Conservation (phyloP, 2,797 vertebrate species). For the Circus cinereus region DNA sequence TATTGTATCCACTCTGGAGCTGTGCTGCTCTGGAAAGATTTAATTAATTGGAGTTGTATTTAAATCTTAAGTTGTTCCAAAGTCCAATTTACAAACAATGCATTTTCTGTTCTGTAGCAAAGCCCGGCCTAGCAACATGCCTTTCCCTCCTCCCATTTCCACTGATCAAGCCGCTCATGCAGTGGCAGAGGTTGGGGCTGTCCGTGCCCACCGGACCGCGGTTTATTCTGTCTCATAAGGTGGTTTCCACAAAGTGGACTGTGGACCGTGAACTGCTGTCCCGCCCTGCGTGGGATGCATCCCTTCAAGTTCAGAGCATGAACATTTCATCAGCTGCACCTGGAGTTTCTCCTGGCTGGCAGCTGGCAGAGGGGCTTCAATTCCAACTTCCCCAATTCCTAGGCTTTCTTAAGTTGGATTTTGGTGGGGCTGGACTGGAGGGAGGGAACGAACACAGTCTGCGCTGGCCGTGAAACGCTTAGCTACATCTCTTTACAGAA, state of each 20-base stretch:
- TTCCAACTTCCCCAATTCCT: background rate
- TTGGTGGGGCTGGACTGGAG: background rate
- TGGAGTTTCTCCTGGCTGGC: background rate
- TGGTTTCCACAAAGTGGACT: background rate
- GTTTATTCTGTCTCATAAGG: background rate
- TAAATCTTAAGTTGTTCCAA: background rate
- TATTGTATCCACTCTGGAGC: background rate
- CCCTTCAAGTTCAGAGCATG: background rate
- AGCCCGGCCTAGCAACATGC: background rate
- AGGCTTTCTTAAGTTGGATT: background rate
- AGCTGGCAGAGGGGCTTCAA: background rate
- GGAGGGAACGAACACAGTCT: accelerated
- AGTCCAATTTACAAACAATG: background rate
- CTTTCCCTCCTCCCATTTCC: background rate
- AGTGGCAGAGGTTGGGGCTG: background rate
- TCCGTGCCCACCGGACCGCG: background rate
- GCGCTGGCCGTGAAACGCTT: background rate
- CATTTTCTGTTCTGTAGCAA: background rate
- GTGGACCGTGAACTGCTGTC: background rate
- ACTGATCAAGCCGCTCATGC: background rate
- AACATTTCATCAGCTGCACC: background rate
- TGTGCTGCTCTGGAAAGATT: background rate
- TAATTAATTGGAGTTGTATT: background rate
- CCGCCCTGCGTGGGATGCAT: background rate
- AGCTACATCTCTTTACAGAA: background rate